These are phyloP conservation scores for Drosophila quinaria DNA, from an alignment of 2,888 invertebrate genomes.

Conservation along the genomic window DNA sequence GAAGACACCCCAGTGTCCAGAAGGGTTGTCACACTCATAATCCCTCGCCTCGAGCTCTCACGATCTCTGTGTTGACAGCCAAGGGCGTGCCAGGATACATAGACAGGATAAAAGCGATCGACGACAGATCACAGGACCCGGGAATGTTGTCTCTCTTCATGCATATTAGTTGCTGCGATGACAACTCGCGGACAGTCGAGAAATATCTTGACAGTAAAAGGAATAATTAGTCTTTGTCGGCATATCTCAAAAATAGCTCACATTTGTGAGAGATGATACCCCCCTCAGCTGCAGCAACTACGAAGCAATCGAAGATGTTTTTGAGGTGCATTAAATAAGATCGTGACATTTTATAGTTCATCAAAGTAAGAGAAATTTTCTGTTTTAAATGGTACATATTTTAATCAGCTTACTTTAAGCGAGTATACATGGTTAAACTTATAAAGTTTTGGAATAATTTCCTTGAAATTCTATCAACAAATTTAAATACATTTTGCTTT, in stretches of 20 bases:
- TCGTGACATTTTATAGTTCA: background rate
- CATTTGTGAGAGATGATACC: background rate
- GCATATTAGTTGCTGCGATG: conserved; percentile 21
- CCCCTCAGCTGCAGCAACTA: background rate
- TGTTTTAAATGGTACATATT: too few species aligned
- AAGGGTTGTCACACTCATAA: conserved; percentile 37
- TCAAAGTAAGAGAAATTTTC: background rate
- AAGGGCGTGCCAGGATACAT: conserved; percentile 14
- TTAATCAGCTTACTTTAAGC: too few species aligned
- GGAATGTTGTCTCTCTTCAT: conserved; percentile 16
- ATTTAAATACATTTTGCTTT: too few species aligned
- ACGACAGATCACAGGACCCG: conserved; percentile 27
- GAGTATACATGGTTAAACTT: too few species aligned
- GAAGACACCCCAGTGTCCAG: conserved; percentile 21
- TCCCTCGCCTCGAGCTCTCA: conserved; percentile 27
- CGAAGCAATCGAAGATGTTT: too few species aligned
- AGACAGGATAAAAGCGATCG: conserved; percentile 19
- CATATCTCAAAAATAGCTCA: conserved; percentile 10
- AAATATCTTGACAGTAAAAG: conserved; percentile 13
- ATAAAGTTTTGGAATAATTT: too few species aligned
- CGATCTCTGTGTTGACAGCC: conserved; percentile 32
- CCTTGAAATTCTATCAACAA: too few species aligned
- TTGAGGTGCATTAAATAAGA: background rate
- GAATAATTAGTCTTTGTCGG: conserved; percentile 29
- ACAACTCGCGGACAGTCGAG: conserved; percentile 25